Conservation (phyloP, 1,140 invertebrate species). For the Drosophila repletoides region DNA sequence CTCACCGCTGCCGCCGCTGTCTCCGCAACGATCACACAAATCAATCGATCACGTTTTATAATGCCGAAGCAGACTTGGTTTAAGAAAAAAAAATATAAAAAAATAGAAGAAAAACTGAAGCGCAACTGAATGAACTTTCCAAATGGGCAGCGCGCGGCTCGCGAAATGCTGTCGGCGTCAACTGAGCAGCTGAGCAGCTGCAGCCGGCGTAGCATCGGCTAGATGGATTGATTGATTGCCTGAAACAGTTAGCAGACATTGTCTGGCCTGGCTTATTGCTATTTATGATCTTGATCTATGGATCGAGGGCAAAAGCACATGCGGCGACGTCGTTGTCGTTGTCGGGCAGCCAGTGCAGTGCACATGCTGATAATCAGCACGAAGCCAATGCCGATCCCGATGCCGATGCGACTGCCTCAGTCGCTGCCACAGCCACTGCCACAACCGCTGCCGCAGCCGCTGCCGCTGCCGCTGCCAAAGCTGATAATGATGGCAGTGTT, state of each 20-base stretch:
- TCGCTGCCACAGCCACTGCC: background rate
- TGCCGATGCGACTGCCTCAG: background rate
- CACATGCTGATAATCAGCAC: conserved; percentile 79
- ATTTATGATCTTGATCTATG: conserved; percentile 82
- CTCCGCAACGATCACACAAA: conserved; percentile 68
- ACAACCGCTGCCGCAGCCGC: background rate
- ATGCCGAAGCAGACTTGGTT: conserved; percentile 35
- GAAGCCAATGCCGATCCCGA: conserved; percentile 35
- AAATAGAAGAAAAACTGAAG: conserved; percentile 50
- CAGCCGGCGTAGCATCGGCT: conserved; percentile 36
- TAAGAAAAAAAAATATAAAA: conserved; percentile 9
- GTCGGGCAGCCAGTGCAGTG: conserved; percentile 66
- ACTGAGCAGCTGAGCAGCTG: conserved; percentile 32
- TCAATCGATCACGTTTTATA: conserved; percentile 82
- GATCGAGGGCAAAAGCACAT: conserved; percentile 82
- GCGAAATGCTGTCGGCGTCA: conserved; percentile 48
- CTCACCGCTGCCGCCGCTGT: conserved; percentile 10
- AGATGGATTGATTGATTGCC: conserved; percentile 82
- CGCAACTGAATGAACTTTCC: conserved; percentile 79
- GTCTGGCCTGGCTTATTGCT: conserved; percentile 80
- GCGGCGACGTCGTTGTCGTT: conserved; percentile 54
- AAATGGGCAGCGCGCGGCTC: conserved; percentile 57
- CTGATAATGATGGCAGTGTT: conserved; percentile 61
- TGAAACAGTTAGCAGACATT: conserved; percentile 82
- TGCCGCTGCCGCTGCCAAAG: conserved; percentile 2